Conservation (phyloP, 2,797 vertebrate genomes). For the Carcharodon carcharias region DNA sequence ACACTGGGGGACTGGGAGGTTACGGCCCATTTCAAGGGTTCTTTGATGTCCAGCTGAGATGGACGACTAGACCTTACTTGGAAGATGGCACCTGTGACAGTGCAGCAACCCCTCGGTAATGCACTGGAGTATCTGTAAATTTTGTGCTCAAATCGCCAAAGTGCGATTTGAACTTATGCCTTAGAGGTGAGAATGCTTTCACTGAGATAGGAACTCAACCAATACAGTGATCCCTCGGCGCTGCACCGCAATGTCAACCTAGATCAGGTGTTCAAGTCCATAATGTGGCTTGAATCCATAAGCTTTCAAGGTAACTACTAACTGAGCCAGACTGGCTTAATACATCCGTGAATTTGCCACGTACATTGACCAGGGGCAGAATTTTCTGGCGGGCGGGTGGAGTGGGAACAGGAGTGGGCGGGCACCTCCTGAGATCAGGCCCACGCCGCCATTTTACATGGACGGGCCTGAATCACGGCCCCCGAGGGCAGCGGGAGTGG, state of each 20-base stretch:
- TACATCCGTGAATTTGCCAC: neutral
- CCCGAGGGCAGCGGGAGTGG: too few relatives aligned
- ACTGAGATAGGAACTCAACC: neutral
- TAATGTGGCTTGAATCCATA: neutral
- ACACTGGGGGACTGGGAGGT: too few relatives aligned
- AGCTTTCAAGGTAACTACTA: neutral
- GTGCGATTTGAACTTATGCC: too few relatives aligned
- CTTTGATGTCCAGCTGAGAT: neutral
- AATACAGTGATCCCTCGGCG: neutral
- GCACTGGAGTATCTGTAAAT: neutral
- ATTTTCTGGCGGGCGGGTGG: too few relatives aligned
- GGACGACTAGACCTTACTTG: neutral
- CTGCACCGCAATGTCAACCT: neutral
- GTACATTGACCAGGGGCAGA: too few relatives aligned
- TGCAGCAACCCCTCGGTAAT: neutral
- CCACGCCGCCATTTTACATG: too few relatives aligned
- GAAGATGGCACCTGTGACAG: neutral
- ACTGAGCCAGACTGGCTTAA: neutral
- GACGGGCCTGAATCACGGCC: too few relatives aligned
- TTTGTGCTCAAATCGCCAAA: neutral
- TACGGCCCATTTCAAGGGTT: neutral
- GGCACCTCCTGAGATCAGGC: too few relatives aligned
- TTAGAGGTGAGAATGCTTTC: neutral
- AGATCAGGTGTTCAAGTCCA: neutral
- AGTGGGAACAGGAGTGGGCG: too few relatives aligned